Evolutionary conservation across 2,797 vertebrate species (phyloP), one percentile per base, ranked within the genome.

Genomic region (Hozukius guyotensis): DNA sequence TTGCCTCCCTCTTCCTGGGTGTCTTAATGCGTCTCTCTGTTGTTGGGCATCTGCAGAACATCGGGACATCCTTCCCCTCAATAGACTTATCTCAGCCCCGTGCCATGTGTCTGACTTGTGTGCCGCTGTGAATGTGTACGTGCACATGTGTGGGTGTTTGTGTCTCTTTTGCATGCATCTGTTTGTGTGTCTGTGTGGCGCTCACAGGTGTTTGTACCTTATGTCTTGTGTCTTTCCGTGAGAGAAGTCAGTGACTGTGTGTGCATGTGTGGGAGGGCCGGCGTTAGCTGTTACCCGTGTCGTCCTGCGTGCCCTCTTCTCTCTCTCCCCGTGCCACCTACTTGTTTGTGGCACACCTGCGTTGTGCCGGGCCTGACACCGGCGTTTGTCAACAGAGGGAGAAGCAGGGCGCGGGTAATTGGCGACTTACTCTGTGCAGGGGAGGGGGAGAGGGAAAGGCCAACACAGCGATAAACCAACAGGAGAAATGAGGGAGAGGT

Each of bases 311-410:
- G 93, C 92, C 90, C 94, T 81, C 88, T 84, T 49, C 89, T 83
- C 78, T 82, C 88, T 87, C 84, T 77, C 76, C 77, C 81, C 3
- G 75, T 93, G 93, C 94, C 93, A 94, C 92, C 91, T 94, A 90
- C 95, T 93, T 94, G 93, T 95, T 95, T 93, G 89, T 90, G 91
- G 90, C 87, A 87, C 89, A 90, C 92, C 90, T 84, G 93, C 79
- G 81, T 82, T 29, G 80, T 73, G 84, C 83, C 27, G 78, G 85
- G 84, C 81, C 88, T 92, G 92, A 93, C 92, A 92, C 80, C 49
- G n/a, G 72, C 66, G 76, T 94, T 93, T 93, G 94, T 95, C 93
- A 94, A 93, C 92, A 94, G 89, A 93, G 85, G 84, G 78, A 88
- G 88, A 90, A 90, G 92, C 92, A 82, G 81, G 81, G 72, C 60